Conservation (phyloP, 2,113 vertebrate species). For the Eupsittula cactorum region DNA sequence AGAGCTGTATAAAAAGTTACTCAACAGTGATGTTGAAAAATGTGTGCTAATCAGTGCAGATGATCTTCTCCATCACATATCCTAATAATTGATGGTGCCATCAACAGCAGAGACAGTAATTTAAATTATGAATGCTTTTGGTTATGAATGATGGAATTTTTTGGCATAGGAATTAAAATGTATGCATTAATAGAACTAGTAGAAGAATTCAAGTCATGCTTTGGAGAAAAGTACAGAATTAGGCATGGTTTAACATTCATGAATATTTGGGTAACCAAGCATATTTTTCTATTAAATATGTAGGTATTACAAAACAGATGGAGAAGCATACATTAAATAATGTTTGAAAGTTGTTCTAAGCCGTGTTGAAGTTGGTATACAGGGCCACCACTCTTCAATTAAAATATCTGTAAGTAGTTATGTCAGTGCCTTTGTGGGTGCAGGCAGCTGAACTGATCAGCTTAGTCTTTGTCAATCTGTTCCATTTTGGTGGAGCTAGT, state of each 20-base stretch:
- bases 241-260: background rate
- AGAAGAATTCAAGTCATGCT: constrained; percentile 12
- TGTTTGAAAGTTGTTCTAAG: background rate
- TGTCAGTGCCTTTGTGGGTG: background rate
- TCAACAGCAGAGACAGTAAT: constrained; percentile 36
- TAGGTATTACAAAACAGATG: background rate
- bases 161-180: constrained; percentile 6
- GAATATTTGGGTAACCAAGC: background rate
- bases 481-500: background rate
- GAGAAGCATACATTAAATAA: background rate
- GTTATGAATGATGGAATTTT: constrained; percentile 46
- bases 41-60: constrained; percentile 22
- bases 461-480: background rate
- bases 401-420: background rate
- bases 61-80: constrained; percentile 1
- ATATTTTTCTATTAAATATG: background rate
- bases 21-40: constrained; percentile 41
- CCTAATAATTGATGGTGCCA: constrained; percentile 48
- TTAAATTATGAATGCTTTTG: constrained; percentile 56
- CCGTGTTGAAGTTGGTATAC: background rate
- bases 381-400: background rate
- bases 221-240: constrained; percentile 12
- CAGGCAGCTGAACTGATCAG: background rate
- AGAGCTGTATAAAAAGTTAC: constrained; percentile 25
- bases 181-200: constrained; percentile 23